phyloP scores from a whole-genome alignment of 2,797 vertebrate genomes.

The Enteromius thamalakanensis region DNA sequence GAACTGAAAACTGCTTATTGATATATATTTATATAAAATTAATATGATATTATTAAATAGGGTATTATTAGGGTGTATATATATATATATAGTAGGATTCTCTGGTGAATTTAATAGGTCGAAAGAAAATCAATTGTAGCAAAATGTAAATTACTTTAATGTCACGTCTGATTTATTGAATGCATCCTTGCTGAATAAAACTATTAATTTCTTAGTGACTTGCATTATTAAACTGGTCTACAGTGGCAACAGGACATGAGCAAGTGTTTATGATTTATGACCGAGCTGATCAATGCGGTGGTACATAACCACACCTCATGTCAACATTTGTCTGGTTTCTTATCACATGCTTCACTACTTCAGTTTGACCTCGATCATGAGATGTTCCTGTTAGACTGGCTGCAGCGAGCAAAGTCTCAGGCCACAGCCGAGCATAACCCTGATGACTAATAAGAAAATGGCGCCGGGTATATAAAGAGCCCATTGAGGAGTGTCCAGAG shows the following conservation, averaged over 20 bases:
- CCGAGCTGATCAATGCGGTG: neutral
- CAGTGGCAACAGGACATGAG: neutral
- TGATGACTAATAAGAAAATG: conserved; percentile 51
- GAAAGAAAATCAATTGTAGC: too few relatives aligned
- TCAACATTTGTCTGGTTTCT: conserved; percentile 11
- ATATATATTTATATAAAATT: too few relatives aligned
- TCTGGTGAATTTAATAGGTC: too few relatives aligned
- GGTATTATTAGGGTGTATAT: too few relatives aligned
- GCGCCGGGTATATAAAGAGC: conserved; percentile 71
- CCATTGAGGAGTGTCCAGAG: conserved; percentile 76
- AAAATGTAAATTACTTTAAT: neutral
- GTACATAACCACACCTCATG: conserved; percentile 1
- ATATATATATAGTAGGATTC: too few relatives aligned
- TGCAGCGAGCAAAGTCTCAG: conserved; percentile 27
- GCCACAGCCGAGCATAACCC: conserved; percentile 28
- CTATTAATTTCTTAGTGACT: neutral
- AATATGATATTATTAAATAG: too few relatives aligned
- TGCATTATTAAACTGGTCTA: neutral
- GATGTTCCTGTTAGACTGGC: conserved; percentile 20
- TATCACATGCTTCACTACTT: conserved; percentile 10
- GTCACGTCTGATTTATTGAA: neutral
- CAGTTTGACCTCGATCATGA: neutral
- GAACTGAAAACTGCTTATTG: too few relatives aligned
- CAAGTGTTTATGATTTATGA: neutral
- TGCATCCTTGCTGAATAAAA: neutral